Base-by-base conservation (phyloP, 2,888 invertebrate genomes). In the Tricholauxania praeusta region DNA sequence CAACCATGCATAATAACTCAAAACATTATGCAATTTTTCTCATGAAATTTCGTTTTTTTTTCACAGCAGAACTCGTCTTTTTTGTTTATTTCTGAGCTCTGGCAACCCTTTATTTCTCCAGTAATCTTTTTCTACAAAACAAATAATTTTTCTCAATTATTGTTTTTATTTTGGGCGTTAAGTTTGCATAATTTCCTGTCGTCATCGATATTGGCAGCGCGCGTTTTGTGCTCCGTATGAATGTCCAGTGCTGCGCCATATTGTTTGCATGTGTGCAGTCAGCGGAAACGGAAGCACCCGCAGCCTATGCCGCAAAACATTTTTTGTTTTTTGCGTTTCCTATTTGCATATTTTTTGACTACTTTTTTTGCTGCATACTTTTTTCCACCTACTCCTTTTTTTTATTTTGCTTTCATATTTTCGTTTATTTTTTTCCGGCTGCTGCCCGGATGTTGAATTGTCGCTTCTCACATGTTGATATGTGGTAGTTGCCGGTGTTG, bases 171-270 rank as follows among this genome's bases (percentile, higher is more conserved):
- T 78, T 72, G 51, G 70, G 78, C 77, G 80, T 80, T 81, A 85
- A 84, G 85, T 85, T 86, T 85, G 84, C 85, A 86, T 86, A 85
- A 86, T 86, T 85, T 86, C 85, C 85, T 85, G 86, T 85, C 82
- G 85, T 82, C 77, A 79, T 79, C 80, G 81, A 80, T 80, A 80
- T 77, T 77, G 79, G 76, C 77, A 39, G 78, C 78, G 74, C 77
- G 79, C 80, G 79, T 80, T 79, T 78, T 78, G 79, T 39, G 39
- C 39, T 39, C 39, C 5, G 78, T 78, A 77, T 75, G 75, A 76
- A 76, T 76, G 78, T 77, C 78, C 72, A 63, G 28, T 71, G 69
- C 70, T 72, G 73, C 71, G 70, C 59, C 53, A 48, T 55, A 51
- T 65, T 39, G 12, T 53, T 48, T 17, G 57, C 10, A n/a, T 52